These are phyloP conservation scores for Calephelis perditalis DNA, from an alignment of 2,888 invertebrate genomes.

Conservation along the genomic window DNA sequence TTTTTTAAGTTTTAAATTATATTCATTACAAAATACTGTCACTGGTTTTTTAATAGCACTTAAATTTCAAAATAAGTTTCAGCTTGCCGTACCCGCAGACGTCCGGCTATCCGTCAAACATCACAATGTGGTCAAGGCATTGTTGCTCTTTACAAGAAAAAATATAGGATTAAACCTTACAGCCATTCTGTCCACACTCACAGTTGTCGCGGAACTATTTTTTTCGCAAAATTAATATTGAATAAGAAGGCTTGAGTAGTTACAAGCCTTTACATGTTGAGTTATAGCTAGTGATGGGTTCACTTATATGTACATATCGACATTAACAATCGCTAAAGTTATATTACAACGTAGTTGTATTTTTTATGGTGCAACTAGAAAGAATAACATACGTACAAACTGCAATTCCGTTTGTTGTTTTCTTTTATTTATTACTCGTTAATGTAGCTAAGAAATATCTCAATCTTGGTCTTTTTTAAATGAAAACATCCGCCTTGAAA, in stretches of 20 bases:
- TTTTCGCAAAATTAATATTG: constrained; percentile 55
- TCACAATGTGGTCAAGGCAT: constrained; percentile 63
- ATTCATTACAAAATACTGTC: no score
- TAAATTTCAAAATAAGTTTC: constrained; percentile 32
- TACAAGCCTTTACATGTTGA: constrained; percentile 7
- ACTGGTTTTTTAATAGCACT: no score
- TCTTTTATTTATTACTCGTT: no score
- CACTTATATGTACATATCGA: constrained; percentile 25
- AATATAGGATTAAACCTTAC: constrained; percentile 60
- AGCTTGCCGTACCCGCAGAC: constrained; percentile 19
- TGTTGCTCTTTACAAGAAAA: constrained; percentile 50
- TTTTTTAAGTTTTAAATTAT: no score
- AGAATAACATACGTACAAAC: no score
- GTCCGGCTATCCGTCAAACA: constrained; percentile 37
- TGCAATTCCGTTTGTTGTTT: no score
- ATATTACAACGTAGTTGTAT: no score
- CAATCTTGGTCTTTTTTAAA: no score
- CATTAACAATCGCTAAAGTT: constrained; percentile 6
- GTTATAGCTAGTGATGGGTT: constrained; percentile 30
- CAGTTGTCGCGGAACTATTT: constrained; percentile 55
- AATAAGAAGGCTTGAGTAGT: constrained; percentile 59
- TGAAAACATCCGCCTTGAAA: no score
- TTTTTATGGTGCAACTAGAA: no score
- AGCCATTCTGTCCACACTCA: constrained; percentile 47
- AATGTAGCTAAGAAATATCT: no score